Percentiles rank a stretch among this genome's conserved stretches.
These are phyloP conservation scores for Dendrolimus houi DNA, from an alignment of 2,888 invertebrate genomes.

Conservation along the genomic window DNA sequence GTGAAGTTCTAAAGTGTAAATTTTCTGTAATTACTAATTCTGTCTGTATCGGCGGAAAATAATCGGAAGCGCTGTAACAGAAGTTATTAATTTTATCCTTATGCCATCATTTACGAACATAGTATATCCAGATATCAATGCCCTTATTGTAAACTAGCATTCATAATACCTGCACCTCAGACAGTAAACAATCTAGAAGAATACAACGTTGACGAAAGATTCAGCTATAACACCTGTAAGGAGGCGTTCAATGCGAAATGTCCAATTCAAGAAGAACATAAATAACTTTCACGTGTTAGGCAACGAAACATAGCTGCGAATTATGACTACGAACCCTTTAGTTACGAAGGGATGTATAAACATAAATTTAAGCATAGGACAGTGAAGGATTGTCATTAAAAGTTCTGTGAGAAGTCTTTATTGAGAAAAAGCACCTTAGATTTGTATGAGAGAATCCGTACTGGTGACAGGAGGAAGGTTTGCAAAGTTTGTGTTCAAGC, in stretches of 20 bases:
- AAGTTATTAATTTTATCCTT: slow-evolving; percentile 21
- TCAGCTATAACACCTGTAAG: slow-evolving; percentile 56
- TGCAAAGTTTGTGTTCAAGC: slow-evolving; percentile 53
- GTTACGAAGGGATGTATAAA: slow-evolving; percentile 39
- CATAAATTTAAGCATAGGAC: slow-evolving; percentile 60
- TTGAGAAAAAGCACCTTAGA: slow-evolving; percentile 42
- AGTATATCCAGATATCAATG: slow-evolving; percentile 36
- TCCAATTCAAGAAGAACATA: slow-evolving; percentile 41
- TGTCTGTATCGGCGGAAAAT: slow-evolving; percentile 8
- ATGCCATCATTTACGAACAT: slow-evolving; percentile 39
- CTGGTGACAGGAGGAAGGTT: slow-evolving; percentile 49
- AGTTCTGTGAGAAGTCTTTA: slow-evolving; percentile 60
- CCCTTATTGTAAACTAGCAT: slow-evolving; percentile 31
- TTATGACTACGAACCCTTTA: slow-evolving; percentile 47
- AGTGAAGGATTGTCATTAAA: slow-evolving; percentile 54
- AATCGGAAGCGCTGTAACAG: no score
- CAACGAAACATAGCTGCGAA: slow-evolving; percentile 40
- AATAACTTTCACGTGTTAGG: slow-evolving; percentile 59
- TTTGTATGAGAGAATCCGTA: slow-evolving; percentile 55
- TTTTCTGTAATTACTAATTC: slow-evolving; percentile 5
- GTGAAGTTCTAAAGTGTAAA: slow-evolving; percentile 34
- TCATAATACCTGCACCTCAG: slow-evolving; percentile 39
- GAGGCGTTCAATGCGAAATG: slow-evolving; percentile 39
- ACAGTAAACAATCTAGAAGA: slow-evolving; percentile 34
- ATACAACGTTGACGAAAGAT: slow-evolving; percentile 47